These are phyloP conservation scores for Yponomeuta plumbellus DNA, from an alignment of 2,888 invertebrate species.

Conservation along the genomic window DNA sequence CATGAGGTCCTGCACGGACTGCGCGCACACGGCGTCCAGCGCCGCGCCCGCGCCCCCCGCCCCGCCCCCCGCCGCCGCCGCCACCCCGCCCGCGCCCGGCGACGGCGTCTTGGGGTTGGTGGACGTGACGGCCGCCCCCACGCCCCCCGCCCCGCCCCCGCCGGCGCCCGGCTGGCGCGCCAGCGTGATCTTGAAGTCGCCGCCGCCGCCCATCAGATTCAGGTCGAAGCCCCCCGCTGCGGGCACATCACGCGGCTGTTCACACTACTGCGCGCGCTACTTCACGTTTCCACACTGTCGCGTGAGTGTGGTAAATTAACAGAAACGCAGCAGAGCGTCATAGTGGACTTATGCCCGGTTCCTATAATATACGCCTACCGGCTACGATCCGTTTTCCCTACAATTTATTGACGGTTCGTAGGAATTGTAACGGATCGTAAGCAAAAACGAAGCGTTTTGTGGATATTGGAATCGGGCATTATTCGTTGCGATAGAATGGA, in stretches of 20 bases:
- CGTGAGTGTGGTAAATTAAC: too few species aligned
- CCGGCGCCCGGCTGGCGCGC: conserved; percentile 44
- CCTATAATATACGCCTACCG: too few species aligned
- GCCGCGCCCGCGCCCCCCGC: conserved; percentile 60
- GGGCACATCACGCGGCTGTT: not conserved
- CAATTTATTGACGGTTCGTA: too few species aligned
- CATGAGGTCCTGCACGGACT: conserved; percentile 90
- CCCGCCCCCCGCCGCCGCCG: conserved; percentile 21
- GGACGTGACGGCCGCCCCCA: conserved; percentile 79
- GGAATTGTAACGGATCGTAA: too few species aligned
- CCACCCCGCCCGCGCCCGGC: conserved; percentile 75
- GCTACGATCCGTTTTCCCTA: too few species aligned
- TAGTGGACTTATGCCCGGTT: too few species aligned
- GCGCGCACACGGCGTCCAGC: conserved; percentile 89
- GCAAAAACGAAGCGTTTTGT: too few species aligned
- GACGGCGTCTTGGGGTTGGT: conserved; percentile 92
- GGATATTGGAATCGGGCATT: too few species aligned
- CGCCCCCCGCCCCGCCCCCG: conserved; percentile 38
- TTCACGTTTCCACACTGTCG: too few species aligned
- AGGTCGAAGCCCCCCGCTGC: conserved; percentile 18
- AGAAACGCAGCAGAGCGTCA: too few species aligned
- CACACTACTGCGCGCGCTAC: too few species aligned
- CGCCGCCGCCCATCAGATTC: conserved; percentile 29
- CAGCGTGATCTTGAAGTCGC: conserved; percentile 83
- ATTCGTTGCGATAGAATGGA: too few species aligned